A percentile compares a stretch with the other conserved stretches of the same genome.
phyloP scores from a whole-genome alignment of 2,113 vertebrate species.

The Rhabdomys dilectus region DNA sequence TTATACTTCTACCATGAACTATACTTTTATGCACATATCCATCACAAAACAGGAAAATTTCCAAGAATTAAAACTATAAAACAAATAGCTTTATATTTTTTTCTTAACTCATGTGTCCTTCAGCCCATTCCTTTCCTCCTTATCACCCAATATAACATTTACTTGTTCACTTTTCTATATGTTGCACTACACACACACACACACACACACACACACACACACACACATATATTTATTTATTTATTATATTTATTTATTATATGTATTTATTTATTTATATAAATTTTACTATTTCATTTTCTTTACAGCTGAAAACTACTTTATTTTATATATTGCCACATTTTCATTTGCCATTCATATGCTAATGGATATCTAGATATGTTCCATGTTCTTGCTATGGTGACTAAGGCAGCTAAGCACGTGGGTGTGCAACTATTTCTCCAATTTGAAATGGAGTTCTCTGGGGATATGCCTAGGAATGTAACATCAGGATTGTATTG shows the following conservation, averaged over 20 bases:
- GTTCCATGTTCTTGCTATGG: neutral
- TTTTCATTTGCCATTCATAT: neutral
- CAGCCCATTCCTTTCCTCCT: neutral
- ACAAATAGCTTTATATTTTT: neutral
- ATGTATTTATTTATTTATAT: too few relatives aligned
- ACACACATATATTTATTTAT: too few relatives aligned
- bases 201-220: neutral
- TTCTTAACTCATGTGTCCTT: neutral
- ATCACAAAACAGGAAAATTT: neutral
- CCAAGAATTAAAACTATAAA: neutral
- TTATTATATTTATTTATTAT: too few relatives aligned
- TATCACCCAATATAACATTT: neutral
- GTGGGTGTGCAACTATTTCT: neutral
- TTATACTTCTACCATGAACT: neutral
- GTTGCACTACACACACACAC: neutral
- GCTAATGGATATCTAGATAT: neutral
- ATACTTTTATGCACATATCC: neutral
- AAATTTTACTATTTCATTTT: neutral
- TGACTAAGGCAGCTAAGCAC: too few relatives aligned
- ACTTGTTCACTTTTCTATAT: neutral
- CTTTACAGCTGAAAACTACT: neutral
- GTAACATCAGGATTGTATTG: neutral
- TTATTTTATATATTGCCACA: neutral
- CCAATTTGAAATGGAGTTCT: neutral
- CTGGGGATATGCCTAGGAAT: neutral